phyloP scores from a whole-genome alignment of 1,140 invertebrate species.

The Heliconius hermathena region DNA sequence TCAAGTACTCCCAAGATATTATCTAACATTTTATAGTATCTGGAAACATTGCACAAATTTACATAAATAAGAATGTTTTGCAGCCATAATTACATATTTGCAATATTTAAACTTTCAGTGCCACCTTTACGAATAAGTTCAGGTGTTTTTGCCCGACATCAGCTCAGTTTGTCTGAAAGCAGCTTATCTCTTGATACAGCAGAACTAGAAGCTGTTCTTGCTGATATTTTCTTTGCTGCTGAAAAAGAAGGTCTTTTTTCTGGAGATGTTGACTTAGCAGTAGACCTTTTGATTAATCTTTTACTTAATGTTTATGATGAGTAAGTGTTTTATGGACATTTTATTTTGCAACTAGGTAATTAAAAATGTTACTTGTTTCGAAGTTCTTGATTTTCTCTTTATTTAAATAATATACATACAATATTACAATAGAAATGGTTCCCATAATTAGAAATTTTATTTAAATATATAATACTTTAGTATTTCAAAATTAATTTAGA shows the following conservation, averaged over 20 bases:
- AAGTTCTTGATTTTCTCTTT: too few relatives aligned
- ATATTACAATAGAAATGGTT: neutral
- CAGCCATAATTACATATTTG: constrained; percentile 10
- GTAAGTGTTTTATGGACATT: neutral
- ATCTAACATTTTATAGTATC: neutral
- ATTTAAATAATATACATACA: too few relatives aligned
- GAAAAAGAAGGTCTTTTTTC: constrained; percentile 82
- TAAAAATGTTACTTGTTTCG: too few relatives aligned
- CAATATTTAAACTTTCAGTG: constrained; percentile 77
- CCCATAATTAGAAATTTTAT: neutral
- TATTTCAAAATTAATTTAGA: too few relatives aligned
- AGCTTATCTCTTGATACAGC: constrained; percentile 82
- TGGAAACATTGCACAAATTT: neutral
- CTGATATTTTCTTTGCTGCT: constrained; percentile 85
- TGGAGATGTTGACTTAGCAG: constrained; percentile 82
- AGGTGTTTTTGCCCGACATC: constrained; percentile 85
- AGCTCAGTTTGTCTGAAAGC: constrained; percentile 83
- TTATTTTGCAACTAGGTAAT: neutral
- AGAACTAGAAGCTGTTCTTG: constrained; percentile 84
- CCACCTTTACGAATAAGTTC: constrained; percentile 82
- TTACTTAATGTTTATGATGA: constrained; percentile 84
- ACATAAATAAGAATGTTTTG: neutral
- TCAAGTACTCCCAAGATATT: neutral
- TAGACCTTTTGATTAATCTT: constrained; percentile 84
- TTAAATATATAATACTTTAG: neutral